Evolutionary conservation across 2,888 invertebrate species (phyloP), one percentile per base, ranked within the genome.

Genomic region (Cephus pulcher): DNA sequence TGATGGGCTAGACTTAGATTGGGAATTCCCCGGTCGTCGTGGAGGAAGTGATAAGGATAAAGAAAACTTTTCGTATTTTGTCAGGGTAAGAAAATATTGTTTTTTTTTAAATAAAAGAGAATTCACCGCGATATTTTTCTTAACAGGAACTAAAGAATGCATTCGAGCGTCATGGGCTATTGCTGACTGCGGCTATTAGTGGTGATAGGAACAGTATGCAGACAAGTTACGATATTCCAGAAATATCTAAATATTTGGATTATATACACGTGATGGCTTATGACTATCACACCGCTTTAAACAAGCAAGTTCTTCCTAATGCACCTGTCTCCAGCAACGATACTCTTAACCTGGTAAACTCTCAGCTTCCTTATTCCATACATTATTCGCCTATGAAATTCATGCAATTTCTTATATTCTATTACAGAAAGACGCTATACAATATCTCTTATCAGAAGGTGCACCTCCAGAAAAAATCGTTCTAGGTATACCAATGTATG

Each of bases 251-350:
- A 75, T 84, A 90, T 79, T 82, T 90, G 30, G 95, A 96, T 89
- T 94, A 94, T 78, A 93, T 97, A 69, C 96, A 97, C 85, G 94
- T 97, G 89, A 97, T 97, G 97, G 96, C 96, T 81, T 98, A 98
- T 90, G 97, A 98, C 90, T 97, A 97, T 90, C 97, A 97, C 84
- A 97, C 97, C 0, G 94, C 95, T 11, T 97, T 97, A 97, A 96
- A 97, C 85, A 93, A 93, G 0, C 93, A 92, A 79, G 94, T 96
- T 0, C 96, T 96, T 0, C 95, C 96, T 12, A 97, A 97, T 88
- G 95, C 97, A 0, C 97, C 97, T 0, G 88, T 98, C 12, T 92
- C 92, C 35, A 93, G 94, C 0, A 90, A 91, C 0, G 88, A 92
- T 0, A 95, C 56, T 9, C 56, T 56, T 56, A 56, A 56, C 56